Conservation (phyloP, 2,888 invertebrate species). For the Seira sanloemensis region DNA sequence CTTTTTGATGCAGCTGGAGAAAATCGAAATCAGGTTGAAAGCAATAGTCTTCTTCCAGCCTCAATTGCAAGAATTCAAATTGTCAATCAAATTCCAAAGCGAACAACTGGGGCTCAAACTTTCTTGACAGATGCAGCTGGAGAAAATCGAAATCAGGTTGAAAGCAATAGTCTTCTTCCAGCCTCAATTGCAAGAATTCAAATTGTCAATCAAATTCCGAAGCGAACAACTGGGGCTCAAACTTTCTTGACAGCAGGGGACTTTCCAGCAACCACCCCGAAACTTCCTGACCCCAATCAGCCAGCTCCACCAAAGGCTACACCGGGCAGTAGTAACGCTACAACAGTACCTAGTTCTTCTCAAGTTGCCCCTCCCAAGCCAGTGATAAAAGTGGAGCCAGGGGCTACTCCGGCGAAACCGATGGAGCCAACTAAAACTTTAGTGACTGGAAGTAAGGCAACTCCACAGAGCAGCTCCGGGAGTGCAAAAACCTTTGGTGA, state of each 20-base stretch:
- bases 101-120: conserved; percentile 11
- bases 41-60: conserved; percentile 29
- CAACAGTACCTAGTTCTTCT: background rate
- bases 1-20: no score
- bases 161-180: conserved; percentile 24
- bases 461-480: background rate
- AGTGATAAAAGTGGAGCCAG: background rate
- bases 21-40: background rate
- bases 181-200: conserved; percentile 32
- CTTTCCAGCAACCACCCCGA: background rate
- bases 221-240: conserved; percentile 8
- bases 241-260: background rate
- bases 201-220: conserved; percentile 27
- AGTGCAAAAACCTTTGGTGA: background rate
- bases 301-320: background rate
- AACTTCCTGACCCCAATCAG: background rate
- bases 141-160: conserved; percentile 1
- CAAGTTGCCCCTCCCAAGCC: background rate
- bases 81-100: conserved; percentile 23
- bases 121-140: conserved; percentile 32
- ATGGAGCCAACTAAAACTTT: background rate
- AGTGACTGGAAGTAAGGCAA: background rate
- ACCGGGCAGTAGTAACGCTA: background rate
- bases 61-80: conserved; percentile 32
- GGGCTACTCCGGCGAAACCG: background rate